These are phyloP conservation scores for Poecilus cupreus DNA, from an alignment of 2,888 invertebrate species.

Conservation along the genomic window DNA sequence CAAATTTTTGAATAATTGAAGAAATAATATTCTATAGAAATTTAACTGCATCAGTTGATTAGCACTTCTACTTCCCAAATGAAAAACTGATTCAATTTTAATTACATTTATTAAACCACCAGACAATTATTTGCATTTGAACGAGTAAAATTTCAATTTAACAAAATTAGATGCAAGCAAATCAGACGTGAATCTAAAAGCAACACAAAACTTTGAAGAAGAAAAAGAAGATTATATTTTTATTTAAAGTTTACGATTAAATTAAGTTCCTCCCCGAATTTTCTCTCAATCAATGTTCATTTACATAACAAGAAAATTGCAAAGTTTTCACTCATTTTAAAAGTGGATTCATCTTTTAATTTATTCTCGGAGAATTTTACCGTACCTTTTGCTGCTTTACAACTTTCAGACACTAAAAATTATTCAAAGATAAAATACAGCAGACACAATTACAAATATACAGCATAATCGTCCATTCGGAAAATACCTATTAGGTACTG, in stretches of 20 bases:
- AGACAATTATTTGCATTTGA: constrained; percentile 52
- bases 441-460: too few species aligned
- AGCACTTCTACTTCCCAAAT: background rate
- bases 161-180: constrained; percentile 22
- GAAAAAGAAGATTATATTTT: constrained; percentile 45
- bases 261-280: constrained; percentile 34
- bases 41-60: background rate
- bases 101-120: constrained; percentile 26
- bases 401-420: background rate
- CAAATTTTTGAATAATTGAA: background rate
- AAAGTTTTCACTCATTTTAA: constrained; percentile 33
- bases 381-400: constrained; percentile 1
- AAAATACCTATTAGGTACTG: too few species aligned
- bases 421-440: background rate
- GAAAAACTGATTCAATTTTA: constrained; percentile 9
- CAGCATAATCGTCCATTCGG: too few species aligned
- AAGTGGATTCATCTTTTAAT: constrained; percentile 27
- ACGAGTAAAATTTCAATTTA: constrained; percentile 1
- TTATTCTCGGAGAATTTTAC: constrained; percentile 3
- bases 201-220: constrained; percentile 9
- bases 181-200: constrained; percentile 12
- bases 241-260: constrained; percentile 36
- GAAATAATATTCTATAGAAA: constrained; percentile 11
- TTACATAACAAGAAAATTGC: constrained; percentile 51
- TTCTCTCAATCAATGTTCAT: constrained; percentile 42